Conservation (phyloP, 2,888 invertebrate species). For the Leptopilina drosophilae region DNA sequence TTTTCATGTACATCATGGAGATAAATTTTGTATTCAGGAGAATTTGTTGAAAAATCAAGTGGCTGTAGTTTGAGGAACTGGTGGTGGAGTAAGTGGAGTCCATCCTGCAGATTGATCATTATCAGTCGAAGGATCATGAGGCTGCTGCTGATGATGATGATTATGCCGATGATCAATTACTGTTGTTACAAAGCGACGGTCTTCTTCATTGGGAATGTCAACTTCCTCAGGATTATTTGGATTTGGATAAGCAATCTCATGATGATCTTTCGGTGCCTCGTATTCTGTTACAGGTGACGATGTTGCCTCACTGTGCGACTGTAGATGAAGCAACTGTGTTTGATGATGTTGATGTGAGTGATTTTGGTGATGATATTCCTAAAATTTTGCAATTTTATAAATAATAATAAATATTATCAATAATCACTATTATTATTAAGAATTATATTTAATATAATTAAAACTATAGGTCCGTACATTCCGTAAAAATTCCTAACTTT, state of each 20-base stretch:
- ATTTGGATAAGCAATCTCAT: slow-evolving; percentile 59
- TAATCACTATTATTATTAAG: too few relatives aligned
- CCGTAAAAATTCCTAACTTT: too few relatives aligned
- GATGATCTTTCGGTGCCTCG: slow-evolving; percentile 66
- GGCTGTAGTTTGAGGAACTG: slow-evolving; percentile 72
- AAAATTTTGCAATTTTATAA: neutral
- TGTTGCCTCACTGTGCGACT: slow-evolving; percentile 55
- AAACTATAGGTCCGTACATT: too few relatives aligned
- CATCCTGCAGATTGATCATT: slow-evolving; percentile 54
- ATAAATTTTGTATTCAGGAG: neutral
- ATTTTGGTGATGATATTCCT: slow-evolving; percentile 55
- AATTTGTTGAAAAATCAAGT: slow-evolving; percentile 64
- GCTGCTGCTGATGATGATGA: slow-evolving; percentile 62
- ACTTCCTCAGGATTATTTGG: slow-evolving; percentile 59
- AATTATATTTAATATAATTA: too few relatives aligned
- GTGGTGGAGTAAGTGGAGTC: slow-evolving; percentile 69
- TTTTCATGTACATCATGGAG: neutral
- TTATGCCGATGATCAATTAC: slow-evolving; percentile 67
- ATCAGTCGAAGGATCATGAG: slow-evolving; percentile 56
- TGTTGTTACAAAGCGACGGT: slow-evolving; percentile 67
- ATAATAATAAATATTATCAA: neutral
- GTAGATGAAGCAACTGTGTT: slow-evolving; percentile 68
- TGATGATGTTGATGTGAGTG: slow-evolving; percentile 61
- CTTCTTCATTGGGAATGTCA: slow-evolving; percentile 59
- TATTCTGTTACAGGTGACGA: slow-evolving; percentile 60